These are phyloP conservation scores for Hylaeus volcanicus DNA, from an alignment of 1,140 invertebrate species.

Conservation along the genomic window DNA sequence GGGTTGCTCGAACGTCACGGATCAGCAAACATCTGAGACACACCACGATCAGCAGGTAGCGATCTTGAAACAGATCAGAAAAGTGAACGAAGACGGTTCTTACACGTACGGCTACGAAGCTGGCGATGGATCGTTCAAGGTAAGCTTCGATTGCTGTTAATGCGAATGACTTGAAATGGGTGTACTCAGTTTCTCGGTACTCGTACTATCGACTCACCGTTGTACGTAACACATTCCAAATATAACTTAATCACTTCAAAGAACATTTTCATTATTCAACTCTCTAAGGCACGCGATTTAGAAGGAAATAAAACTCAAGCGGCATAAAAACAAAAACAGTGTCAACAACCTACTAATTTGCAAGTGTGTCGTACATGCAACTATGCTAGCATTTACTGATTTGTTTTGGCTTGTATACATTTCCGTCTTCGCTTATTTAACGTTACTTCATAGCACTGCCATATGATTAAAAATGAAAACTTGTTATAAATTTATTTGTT, in stretches of 20 bases:
- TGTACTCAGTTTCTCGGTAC: slow-evolving; percentile 12
- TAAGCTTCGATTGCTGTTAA: slow-evolving; percentile 56
- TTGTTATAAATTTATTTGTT: no score
- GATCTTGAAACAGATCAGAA: slow-evolving; percentile 88
- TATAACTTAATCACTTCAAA: background rate
- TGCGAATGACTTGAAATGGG: slow-evolving; percentile 16
- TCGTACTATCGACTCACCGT: background rate
- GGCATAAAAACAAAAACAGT: no score
- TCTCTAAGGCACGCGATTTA: no score
- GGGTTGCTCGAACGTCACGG: slow-evolving; percentile 76
- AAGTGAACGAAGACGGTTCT: slow-evolving; percentile 90
- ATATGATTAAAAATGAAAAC: no score
- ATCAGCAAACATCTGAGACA: slow-evolving; percentile 78
- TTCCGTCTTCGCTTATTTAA: no score
- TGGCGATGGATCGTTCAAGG: slow-evolving; percentile 90
- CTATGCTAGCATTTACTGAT: no score
- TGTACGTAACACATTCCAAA: background rate
- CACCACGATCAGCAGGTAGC: slow-evolving; percentile 80
- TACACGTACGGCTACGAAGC: slow-evolving; percentile 93
- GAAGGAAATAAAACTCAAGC: no score
- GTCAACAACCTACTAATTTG: no score
- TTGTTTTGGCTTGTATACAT: no score
- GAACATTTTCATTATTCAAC: no score
- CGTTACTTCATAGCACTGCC: no score
- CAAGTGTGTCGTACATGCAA: no score